A percentile compares a stretch with the other conserved stretches of the same genome.
phyloP scores from a whole-genome alignment of 2,888 invertebrate genomes.

The Xanthia icteritia region DNA sequence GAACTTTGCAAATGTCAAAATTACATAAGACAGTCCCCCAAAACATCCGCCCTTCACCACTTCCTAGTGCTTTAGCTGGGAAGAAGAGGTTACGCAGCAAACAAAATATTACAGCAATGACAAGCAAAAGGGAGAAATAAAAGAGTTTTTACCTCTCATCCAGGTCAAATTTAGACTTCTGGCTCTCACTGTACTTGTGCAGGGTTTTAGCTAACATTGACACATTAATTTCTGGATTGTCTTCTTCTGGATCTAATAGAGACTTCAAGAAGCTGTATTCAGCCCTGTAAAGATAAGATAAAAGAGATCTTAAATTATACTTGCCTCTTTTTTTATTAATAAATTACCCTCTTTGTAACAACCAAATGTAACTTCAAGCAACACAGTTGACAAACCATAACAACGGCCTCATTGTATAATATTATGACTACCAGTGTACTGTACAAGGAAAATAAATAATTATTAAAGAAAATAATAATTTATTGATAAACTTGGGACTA shows the following conservation, averaged over 20 bases:
- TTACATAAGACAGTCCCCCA: too few species aligned
- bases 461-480: too few species aligned
- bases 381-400: not conserved
- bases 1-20: too few species aligned
- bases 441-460: conserved; percentile 19
- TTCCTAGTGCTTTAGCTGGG: too few species aligned
- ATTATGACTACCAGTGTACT: not conserved
- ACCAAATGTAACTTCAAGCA: not conserved
- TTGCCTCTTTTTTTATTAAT: not conserved
- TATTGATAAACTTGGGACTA: not conserved
- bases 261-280: conserved; percentile 83
- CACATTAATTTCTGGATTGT: conserved; percentile 84
- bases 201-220: conserved; percentile 80
- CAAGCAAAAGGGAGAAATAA: not conserved
- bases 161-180: conserved; percentile 83
- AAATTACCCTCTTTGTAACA: conserved; percentile 21
- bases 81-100: too few species aligned
- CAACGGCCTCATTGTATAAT: not conserved
- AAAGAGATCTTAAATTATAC: not conserved
- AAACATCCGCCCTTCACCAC: too few species aligned
- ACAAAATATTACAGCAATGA: not conserved
- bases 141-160: conserved; percentile 82
- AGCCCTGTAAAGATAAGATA: conserved; percentile 70
- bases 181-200: conserved; percentile 83
- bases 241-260: conserved; percentile 83